Base-by-base conservation (phyloP, 2,888 invertebrate genomes). In the Drosophila mulleri region DNA sequence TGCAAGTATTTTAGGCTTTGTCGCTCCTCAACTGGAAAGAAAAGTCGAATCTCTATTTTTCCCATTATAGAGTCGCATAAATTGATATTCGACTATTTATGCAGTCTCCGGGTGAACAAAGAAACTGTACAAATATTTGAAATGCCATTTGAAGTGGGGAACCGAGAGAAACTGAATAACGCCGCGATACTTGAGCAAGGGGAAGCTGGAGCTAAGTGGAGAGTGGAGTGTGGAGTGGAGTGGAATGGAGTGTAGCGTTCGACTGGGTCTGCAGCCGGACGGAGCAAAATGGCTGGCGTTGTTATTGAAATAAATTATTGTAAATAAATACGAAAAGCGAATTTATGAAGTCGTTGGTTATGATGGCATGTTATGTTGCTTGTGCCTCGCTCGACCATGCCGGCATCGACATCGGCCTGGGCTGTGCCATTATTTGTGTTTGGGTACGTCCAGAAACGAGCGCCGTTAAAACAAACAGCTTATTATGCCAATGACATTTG, bases 281-380 rank as follows among this genome's bases (percentile, higher is more conserved):
- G 82, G 75, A 56, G 45, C 72, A 70, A 80, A 70, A 74, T 83
- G 78, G 68, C 63, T 71, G 80, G 69, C 75, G 81, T 75, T 85
- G 83, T 88, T 88, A 90, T 86, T 79, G 78, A 90, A 82, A 84
- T 86, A 86, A 89, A 90, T 91, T 90, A 91, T 90, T 89, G 81
- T 84, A 90, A 90, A 91, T 91, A 90, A 90, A 90, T 88, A 90
- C 89, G 85, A 89, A 79, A 81, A 82, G 74, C 74, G 74, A 84
- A 78, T 91, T 90, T 89, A 91, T 90, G 85, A 89, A 84, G 84
- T 83, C 79, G 79, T 78, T 82, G 68, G 67, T 72, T 79, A 75
- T 68, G 78, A 69, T 72, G 75, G 75, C 75, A 74, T 77, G 70
- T 70, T 80, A 62, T 72, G 78, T 75, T 72, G 60, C 67, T 9